phyloP scores from a whole-genome alignment of 1,140 invertebrate species.

The Drosophila tsacasi region DNA sequence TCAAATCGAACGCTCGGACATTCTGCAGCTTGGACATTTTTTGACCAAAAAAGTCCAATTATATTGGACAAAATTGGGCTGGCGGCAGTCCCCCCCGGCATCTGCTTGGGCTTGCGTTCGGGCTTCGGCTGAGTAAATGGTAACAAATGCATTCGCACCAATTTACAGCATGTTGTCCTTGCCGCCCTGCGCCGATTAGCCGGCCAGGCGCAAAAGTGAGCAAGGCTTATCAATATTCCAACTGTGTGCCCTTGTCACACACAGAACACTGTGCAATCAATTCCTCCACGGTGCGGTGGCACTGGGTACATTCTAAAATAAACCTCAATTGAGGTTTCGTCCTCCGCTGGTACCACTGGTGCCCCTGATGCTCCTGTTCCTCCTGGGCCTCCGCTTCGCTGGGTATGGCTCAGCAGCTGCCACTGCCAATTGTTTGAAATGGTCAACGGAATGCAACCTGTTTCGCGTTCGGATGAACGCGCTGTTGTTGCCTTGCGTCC shows the following conservation, averaged over 20 bases:
- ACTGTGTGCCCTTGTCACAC: constrained; percentile 59
- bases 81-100: background rate
- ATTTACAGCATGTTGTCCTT: constrained; percentile 53
- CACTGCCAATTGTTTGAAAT: constrained; percentile 76
- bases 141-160: constrained; percentile 79
- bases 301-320: constrained; percentile 72
- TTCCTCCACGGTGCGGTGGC: constrained; percentile 29
- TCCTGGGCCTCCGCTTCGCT: background rate
- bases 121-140: constrained; percentile 36
- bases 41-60: constrained; percentile 11
- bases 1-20: background rate
- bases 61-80: constrained; percentile 24
- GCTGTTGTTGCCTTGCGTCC: constrained; percentile 27
- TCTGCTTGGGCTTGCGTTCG: background rate
- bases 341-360: constrained; percentile 20
- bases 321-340: constrained; percentile 69
- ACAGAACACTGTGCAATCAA: constrained; percentile 57
- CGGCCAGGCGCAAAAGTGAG: constrained; percentile 29
- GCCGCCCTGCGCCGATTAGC: constrained; percentile 41
- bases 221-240: constrained; percentile 79
- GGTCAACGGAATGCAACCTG: constrained; percentile 84
- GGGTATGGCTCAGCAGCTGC: constrained; percentile 27
- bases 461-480: constrained; percentile 56
- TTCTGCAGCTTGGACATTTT: constrained; percentile 9
- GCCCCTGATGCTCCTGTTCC: constrained; percentile 6